A percentile compares a stretch with the other conserved stretches of the same genome.
These are phyloP conservation scores for Phragmatobia fuliginosa DNA, from an alignment of 2,888 invertebrate genomes.

Conservation along the genomic window DNA sequence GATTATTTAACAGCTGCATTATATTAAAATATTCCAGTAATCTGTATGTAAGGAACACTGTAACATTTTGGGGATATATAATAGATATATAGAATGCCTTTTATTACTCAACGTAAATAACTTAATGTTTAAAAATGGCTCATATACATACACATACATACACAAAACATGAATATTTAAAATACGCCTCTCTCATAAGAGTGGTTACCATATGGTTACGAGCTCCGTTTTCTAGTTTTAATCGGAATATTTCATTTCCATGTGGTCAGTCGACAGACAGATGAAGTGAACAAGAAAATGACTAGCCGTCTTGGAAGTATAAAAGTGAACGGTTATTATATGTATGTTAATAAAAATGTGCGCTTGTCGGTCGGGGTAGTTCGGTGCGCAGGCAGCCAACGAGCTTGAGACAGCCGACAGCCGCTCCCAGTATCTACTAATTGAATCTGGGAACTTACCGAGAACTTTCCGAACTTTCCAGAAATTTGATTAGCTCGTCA, in stretches of 20 bases:
- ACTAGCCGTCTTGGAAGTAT: slow-evolving; percentile 42
- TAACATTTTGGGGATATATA: no score
- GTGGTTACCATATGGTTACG: no score
- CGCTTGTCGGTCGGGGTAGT: slow-evolving; percentile 43
- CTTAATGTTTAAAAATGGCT: no score
- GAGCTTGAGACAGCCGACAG: slow-evolving; percentile 44
- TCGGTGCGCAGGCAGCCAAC: slow-evolving; percentile 31
- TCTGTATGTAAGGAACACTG: no score
- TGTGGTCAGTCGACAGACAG: slow-evolving; percentile 7
- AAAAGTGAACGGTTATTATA: slow-evolving; percentile 46
- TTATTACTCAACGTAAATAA: no score
- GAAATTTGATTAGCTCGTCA: slow-evolving; percentile 81
- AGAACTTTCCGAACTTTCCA: slow-evolving; percentile 75
- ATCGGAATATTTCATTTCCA: not conserved
- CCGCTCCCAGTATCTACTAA: slow-evolving; percentile 75
- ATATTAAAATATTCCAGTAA: no score
- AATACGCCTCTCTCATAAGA: no score
- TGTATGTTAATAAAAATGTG: slow-evolving; percentile 59
- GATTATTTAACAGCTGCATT: no score
- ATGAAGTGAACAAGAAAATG: slow-evolving; percentile 37
- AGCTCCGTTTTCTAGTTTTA: not conserved
- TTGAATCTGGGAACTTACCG: slow-evolving; percentile 80
- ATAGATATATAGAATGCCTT: no score
- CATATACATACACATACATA: no score
- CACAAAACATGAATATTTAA: no score